phyloP scores from a whole-genome alignment of 1,140 invertebrate genomes.

The Drosophila nigromelanica region DNA sequence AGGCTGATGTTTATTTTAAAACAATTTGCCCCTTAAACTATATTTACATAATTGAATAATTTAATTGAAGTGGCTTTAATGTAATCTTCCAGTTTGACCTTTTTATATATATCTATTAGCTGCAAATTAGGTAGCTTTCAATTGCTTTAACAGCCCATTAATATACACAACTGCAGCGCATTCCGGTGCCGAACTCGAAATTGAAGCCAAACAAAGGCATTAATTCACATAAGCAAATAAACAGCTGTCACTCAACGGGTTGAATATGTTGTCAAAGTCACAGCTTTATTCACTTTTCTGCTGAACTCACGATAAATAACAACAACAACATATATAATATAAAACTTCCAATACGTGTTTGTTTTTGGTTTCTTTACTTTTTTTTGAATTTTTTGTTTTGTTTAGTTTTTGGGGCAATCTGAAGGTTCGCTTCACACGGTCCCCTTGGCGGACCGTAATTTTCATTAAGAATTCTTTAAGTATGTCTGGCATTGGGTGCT shows the following conservation, averaged over 20 bases:
- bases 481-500: constrained; percentile 3
- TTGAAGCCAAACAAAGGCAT: constrained; percentile 48
- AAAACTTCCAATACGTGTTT: constrained; percentile 19
- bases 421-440: constrained; percentile 34
- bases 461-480: constrained; percentile 29
- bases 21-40: neutral
- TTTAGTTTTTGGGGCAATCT: constrained; percentile 15
- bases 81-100: neutral
- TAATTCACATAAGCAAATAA: constrained; percentile 62
- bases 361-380: constrained; percentile 13
- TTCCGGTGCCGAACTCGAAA: constrained; percentile 17
- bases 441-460: constrained; percentile 28
- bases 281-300: constrained; percentile 51
- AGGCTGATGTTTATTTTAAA: neutral
- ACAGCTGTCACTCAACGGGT: constrained; percentile 38
- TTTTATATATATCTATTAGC: constrained; percentile 12
- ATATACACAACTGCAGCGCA: constrained; percentile 6
- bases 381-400: neutral
- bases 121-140: constrained; percentile 1
- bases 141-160: neutral
- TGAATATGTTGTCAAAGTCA: constrained; percentile 49
- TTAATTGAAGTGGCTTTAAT: neutral
- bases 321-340: constrained; percentile 9
- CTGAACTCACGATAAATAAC: constrained; percentile 44
- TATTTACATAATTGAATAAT: neutral